Evolutionary conservation across 2,797 vertebrate species (phyloP), one percentile per base, ranked within the genome.

Genomic region (Scarus forsteni): DNA sequence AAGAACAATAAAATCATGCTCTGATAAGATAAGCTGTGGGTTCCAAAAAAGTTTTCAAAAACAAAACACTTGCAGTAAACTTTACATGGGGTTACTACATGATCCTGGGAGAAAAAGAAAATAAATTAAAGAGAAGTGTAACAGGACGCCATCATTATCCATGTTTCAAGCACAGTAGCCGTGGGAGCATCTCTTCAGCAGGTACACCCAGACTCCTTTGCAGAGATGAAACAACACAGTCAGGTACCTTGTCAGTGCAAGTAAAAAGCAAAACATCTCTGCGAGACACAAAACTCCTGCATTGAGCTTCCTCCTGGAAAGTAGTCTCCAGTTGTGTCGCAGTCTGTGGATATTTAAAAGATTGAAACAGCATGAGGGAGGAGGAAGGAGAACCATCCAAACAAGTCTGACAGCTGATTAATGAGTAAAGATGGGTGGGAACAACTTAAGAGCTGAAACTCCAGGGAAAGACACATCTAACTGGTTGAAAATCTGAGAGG

Each of bases 371-470:
- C 43, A 27, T 7, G 14, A 50, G 62, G 16, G n/a, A 9, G 40
- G 38, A 48, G 40, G 56, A 18, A 70, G 45, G 18, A 1, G 1
- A 66, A 43, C 14, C 57, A 56, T 55, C 68, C 66, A 74, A 84
- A 81, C 66, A 74, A 14, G 69, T 83, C 44, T 81, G 81, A 77
- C 79, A 67, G 78, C 49, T 71, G 58, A 71, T 70, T 48, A 73
- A 79, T 78, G 67, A 81, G 63, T 75, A 68, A 81, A 7, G 14
- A 40, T n/a, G 45, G 70, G 71, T 0, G 19, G 65, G 50, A 61
- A 44, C 45, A 44, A 60, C 51, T 44, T 7, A 54, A 19, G 38
- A 18, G 13, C 10, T 8, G 18, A 54, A 12, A 46, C 57, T 75
- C 34, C 36, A 6, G 34, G 61, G 50, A 59, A 11, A 13, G 63